Evolutionary conservation across 2,888 invertebrate species (phyloP).

Genomic region (Lithophane socia): DNA sequence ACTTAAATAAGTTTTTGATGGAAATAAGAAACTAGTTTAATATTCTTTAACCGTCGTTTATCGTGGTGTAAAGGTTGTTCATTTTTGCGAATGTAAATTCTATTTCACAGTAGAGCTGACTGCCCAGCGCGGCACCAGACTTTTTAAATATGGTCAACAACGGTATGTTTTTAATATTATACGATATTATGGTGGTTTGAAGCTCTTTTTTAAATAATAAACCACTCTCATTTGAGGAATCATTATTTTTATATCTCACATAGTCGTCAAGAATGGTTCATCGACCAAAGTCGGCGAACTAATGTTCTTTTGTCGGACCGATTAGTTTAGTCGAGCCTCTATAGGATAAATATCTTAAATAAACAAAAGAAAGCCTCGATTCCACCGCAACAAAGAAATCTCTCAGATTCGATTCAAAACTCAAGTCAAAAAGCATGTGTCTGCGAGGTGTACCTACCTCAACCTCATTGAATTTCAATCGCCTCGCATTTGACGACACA

Average conservation of each 20-base stretch:
- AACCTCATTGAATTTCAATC: slow-evolving; percentile 65
- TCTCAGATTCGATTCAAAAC: neutral
- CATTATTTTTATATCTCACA: neutral
- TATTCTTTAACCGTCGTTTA: neutral
- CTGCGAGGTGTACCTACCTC: slow-evolving; percentile 15
- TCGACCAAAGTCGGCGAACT: neutral
- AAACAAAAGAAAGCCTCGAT: neutral
- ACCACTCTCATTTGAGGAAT: neutral
- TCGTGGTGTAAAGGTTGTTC: neutral
- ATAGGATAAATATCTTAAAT: neutral
- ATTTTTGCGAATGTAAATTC: neutral
- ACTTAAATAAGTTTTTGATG: slow-evolving; percentile 35
- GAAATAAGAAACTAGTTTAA: slow-evolving; percentile 8
- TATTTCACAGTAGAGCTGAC: neutral
- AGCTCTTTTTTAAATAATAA: neutral
- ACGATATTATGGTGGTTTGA: neutral
- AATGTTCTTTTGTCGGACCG: neutral
- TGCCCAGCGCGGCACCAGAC: neutral
- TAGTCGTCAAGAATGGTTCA: neutral
- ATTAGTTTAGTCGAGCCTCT: neutral
- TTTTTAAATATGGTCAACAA: neutral
- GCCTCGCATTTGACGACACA: slow-evolving; percentile 44
- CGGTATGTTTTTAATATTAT: too few relatives aligned
- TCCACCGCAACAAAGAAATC: slow-evolving; percentile 12
- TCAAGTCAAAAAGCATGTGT: slow-evolving; percentile 32